Evolutionary conservation across 2,888 invertebrate species (phyloP), one percentile per base, ranked within the genome.

Genomic region (Nesidiocoris tenuis): DNA sequence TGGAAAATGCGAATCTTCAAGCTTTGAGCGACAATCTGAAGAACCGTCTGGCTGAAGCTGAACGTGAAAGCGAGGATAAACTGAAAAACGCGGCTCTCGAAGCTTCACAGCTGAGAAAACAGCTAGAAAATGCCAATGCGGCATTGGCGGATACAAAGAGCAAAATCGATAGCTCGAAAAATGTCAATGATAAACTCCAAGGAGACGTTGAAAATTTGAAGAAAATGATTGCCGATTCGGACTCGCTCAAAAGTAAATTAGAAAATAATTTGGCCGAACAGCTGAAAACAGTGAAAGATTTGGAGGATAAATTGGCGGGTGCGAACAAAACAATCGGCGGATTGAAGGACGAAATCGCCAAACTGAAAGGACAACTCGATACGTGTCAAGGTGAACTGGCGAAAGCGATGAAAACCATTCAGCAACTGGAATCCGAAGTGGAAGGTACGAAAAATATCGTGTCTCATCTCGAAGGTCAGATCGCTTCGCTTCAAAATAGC

Each of bases 381-480:
- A 19, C 16, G 19, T 57, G 64, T 21, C 72, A 66, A 23, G 67
- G 74, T 7, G 64, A 67, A 22, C 54, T 76, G 18, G 23, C 23
- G 5, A 61, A 76, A 71, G 65, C 70, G 5, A 21, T 25, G 57
- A 65, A 64, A 23, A 63, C 57, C 17, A 25, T 65, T n/a, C 61
- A 61, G 1, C 74, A 77, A 19, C 22, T 67, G 0, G 64, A 39
- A 18, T 39, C 61, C 54, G 56, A 75, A 19, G n/a, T 75, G 9
- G 68, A 68, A 68, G 77, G 74, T n/a, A 25, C 68, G 25, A 59
- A 55, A 24, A 68, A 63, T 22, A 65, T 74, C 17, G 65, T 65
- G 23, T 55, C 64, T 0, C 1, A 55, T 18, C 21, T 74, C 18
- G 75, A 71, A 54, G 65, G 19, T 7, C 65, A 77, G 17, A 17